Evolutionary conservation across 2,113 vertebrate genomes (phyloP), one percentile per base, ranked within the genome.

Genomic region (Microcebus ravelobensis): DNA sequence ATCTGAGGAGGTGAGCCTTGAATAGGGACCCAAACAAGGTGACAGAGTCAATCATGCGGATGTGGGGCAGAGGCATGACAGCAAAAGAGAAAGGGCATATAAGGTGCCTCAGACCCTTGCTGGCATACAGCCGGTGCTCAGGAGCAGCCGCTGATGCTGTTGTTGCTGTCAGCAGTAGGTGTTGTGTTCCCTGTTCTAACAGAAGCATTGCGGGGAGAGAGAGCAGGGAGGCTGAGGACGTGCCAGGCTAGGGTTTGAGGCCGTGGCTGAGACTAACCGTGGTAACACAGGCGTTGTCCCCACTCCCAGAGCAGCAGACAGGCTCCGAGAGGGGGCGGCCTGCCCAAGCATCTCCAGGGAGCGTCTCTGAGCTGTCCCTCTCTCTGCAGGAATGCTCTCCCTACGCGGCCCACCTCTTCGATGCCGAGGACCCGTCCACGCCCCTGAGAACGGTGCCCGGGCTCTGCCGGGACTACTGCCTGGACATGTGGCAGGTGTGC

Each of bases 351-450:
- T 68, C 67, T 6, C 29, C 50, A 1, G 65, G 3, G 3, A 25
- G 85, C 55, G 1, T 17, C 71, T 48, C 80, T 31, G 83, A 45
- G 48, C 48, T n/a, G 0, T 10, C 59, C 96, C 34, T 94, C 70
- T 98, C 77, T 50, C 71, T 34, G 31, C 97, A 99, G 99, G 99
- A 99, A 90, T 99, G 99, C 90, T 99, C 99, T 13, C 99, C 99
- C 0, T 99, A 99, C 11, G 99, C 99, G 0, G 99, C 99, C 95
- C 99, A 99, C 98, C 98, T 99, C 57, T 99, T 99, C 0, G 99
- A 99, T 0, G 99, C 99, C 0, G 99, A 99, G 82, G 99, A 99
- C 93, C 98, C 99, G 0, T 98, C 98, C 98, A 99, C 99, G 0
- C 99, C 99, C 0, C 77, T 99, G 88, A 98, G 99, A 61, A 98